These are phyloP conservation scores for Gonocerus acuteangulatus DNA, from an alignment of 2,888 invertebrate genomes.

Conservation along the genomic window DNA sequence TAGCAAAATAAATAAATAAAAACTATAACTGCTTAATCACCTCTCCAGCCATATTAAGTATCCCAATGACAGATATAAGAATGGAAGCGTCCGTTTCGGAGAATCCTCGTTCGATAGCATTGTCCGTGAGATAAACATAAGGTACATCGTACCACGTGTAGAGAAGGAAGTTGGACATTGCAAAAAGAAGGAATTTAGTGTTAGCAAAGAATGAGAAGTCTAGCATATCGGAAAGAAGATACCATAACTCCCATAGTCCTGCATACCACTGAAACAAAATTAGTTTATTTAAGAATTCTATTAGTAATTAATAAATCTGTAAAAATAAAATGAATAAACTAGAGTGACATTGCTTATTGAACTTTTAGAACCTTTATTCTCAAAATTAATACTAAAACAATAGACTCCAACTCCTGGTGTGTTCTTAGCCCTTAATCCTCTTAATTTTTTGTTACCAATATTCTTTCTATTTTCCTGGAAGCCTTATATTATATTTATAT, in stretches of 20 bases:
- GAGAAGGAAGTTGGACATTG: slow-evolving; percentile 78
- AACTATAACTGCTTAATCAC: too few species aligned
- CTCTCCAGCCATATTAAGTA: slow-evolving; percentile 81
- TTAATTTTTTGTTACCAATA: too few species aligned
- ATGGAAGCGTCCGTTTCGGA: slow-evolving; percentile 66
- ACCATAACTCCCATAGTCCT: slow-evolving; percentile 69
- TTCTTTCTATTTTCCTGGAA: too few species aligned
- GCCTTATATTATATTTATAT: too few species aligned
- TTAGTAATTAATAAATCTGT: not conserved
- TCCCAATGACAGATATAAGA: slow-evolving; percentile 78
- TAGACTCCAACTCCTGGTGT: too few species aligned
- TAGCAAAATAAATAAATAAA: too few species aligned
- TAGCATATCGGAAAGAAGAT: slow-evolving; percentile 65
- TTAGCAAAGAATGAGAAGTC: slow-evolving; percentile 75
- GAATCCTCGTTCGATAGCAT: slow-evolving; percentile 63
- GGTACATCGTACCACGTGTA: slow-evolving; percentile 92
- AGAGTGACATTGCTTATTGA: too few species aligned
- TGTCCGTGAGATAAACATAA: slow-evolving; percentile 82
- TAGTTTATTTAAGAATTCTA: not conserved
- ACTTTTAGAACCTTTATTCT: too few species aligned
- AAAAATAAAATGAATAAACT: not conserved
- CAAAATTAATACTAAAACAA: too few species aligned
- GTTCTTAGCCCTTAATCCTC: too few species aligned
- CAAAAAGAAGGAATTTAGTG: slow-evolving; percentile 66
- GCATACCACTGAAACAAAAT: slow-evolving; percentile 54